Evolutionary conservation across 2,888 invertebrate species (phyloP), one percentile per base, ranked within the genome.

Genomic region (Lasioglossum lativentre): DNA sequence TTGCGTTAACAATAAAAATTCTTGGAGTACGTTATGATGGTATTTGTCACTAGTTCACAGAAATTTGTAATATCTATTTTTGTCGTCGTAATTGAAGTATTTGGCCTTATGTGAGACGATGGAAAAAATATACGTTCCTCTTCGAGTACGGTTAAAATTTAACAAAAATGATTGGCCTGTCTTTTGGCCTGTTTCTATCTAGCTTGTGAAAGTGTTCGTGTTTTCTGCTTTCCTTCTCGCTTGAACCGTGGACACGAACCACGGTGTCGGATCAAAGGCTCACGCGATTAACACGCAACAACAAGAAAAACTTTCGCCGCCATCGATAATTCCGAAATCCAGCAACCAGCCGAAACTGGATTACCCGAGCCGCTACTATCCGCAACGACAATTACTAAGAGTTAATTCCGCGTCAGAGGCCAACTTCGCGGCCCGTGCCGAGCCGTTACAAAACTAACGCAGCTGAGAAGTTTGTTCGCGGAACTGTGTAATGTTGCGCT

Each of bases 381-480:
- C 42, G 40, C 45, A 34, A 73, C 72, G 56, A 66, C 70, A 56
- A 84, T 84, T 77, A 73, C 47, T 74, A 73, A 68, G 63, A 82
- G 75, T 82, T 84, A 82, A 84, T 78, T 75, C 71, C 82, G 42
- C 70, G 59, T 78, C 82, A n/a, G 47, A 63, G 30, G 34, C 16
- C 52, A 74, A 82, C 56, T 77, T 75, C 38, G 40, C 42, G 27
- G 52, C 3, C 16, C 38, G 52, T 27, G 19, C 27, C 73, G 73
- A 59, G n/a, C 27, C 73, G 73, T 73, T 83, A 74, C 74, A 82
- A 77, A 84, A 82, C 81, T 45, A 56, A 3, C 68, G 77, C 85
- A 68, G 5, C 40, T 8, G 4, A 23, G 47, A 76, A 83, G 72
- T 83, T 88, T 80, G 85, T 86, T 87, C 82, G 56, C 59, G 5